Base-by-base conservation (phyloP, 2,797 vertebrate species). In the Pangasius macronema region DNA sequence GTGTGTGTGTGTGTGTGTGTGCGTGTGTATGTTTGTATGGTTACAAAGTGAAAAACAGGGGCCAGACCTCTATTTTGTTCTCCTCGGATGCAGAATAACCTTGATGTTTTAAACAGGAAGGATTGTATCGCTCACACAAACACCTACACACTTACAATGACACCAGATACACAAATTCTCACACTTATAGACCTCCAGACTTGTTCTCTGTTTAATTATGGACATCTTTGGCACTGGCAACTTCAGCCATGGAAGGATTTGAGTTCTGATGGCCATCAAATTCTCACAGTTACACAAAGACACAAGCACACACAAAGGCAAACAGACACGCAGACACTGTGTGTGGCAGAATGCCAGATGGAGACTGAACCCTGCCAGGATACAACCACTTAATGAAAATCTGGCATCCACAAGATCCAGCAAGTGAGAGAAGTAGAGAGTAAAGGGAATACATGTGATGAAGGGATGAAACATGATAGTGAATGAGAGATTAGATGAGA, bases 361-460 rank as follows among this genome's bases (percentile, higher is more conserved):
- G 91, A 93, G 92, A 95, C 91, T 91, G 88, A 89, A 90, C 94
- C 95, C 95, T 96, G 92, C 90, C 92, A 95, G 95, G 95, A 95
- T 96, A 97, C 96, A 97, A 97, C 96, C 97, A 97, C 96, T 97
- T 97, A 98, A 97, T 98, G 97, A 97, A 96, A 97, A 95, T 94
- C 96, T 96, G 97, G 97, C 96, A 94, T 95, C 90, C 93, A 94
- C 36, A 57, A 89, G 87, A 90, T 76, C 53, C 57, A 86, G 81
- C 70, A 33, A 80, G 72, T 57, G 89, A 57, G 80, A 87, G 85
- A 81, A 76, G 73, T 53, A n/a, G 89, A 93, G 39, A 91, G 80
- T 81, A 87, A 76, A 89, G 88, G 53, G 84, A 87, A 90, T 91
- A 86, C 59, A 53, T 36, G 85, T 83, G 89, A 94, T 92, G 92